Percentiles rank a stretch among this genome's conserved stretches.
Conservation (phyloP, 2,888 invertebrate genomes). For the Drosophila birchii region DNA sequence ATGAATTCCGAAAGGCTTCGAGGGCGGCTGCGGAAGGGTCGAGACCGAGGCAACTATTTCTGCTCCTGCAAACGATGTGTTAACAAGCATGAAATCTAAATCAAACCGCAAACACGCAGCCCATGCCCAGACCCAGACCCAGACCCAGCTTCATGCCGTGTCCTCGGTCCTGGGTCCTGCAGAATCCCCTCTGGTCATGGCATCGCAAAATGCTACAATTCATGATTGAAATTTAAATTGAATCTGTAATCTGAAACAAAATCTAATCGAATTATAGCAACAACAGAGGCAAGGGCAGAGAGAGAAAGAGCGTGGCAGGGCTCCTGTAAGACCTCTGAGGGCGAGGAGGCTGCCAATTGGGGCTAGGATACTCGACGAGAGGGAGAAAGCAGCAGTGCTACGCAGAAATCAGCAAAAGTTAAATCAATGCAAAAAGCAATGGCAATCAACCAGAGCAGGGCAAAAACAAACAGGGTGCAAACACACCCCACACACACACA, state of each 20-base stretch:
- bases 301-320: background rate
- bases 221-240: conserved; percentile 77
- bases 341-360: background rate
- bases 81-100: conserved; percentile 67
- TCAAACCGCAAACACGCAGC: conserved; percentile 62
- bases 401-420: conserved; percentile 63
- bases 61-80: conserved; percentile 57
- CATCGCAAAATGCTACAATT: conserved; percentile 63
- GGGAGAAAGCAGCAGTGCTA: conserved; percentile 7
- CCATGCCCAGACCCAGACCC: background rate
- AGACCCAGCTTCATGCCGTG: background rate
- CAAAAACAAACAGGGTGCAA: conserved; percentile 5
- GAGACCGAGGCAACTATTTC: conserved; percentile 15
- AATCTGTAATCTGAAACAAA: conserved; percentile 77
- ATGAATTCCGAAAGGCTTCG: conserved; percentile 33
- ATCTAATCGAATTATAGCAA: conserved; percentile 75
- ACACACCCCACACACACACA: conserved; percentile 4
- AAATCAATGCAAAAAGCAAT: conserved; percentile 62
- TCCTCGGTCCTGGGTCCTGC: conserved; percentile 15
- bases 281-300: conserved; percentile 29
- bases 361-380: conserved; percentile 1
- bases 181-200: conserved; percentile 45
- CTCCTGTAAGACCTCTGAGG: conserved; percentile 1
- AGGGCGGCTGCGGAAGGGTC: background rate
- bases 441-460: conserved; percentile 49